Percentiles rank a stretch among this genome's conserved stretches.
Evolutionary conservation across 1,140 invertebrate genomes (phyloP).

Genomic region (Cherax destructor): DNA sequence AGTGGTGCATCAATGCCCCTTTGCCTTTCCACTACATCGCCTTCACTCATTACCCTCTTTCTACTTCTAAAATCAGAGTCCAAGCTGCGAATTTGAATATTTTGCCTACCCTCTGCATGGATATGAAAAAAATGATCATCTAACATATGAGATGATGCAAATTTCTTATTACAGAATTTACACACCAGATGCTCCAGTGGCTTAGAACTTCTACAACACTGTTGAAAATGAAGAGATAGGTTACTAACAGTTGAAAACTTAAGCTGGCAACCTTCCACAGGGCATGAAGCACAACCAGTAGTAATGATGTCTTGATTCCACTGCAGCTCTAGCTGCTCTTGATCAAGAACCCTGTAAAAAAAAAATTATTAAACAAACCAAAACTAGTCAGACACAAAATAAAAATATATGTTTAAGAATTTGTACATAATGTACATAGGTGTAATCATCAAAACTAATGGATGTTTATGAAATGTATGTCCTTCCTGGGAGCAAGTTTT

Average conservation of each 20-base stretch:
- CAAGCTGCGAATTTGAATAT: not conserved
- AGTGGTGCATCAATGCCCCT: not conserved
- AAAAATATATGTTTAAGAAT: too few species aligned
- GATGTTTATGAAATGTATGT: too few species aligned
- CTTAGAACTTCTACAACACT: not conserved
- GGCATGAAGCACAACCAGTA: not conserved
- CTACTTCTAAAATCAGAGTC: not conserved
- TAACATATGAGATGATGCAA: not conserved
- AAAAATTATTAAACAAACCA: too few species aligned
- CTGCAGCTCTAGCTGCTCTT: not conserved
- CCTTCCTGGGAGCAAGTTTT: too few species aligned
- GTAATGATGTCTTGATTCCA: not conserved
- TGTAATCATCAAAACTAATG: too few species aligned
- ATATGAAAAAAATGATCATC: slow-evolving; percentile 4
- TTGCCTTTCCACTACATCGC: not conserved
- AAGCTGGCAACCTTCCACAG: not conserved
- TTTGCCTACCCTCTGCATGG: not conserved
- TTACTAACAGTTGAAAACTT: not conserved
- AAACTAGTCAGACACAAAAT: too few species aligned
- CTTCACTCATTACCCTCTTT: not conserved
- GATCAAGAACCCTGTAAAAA: not conserved
- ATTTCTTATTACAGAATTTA: slow-evolving; percentile 2
- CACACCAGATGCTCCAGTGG: not conserved
- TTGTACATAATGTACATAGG: too few species aligned
- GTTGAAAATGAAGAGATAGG: slow-evolving; percentile 3